Evolutionary conservation across 2,888 invertebrate genomes (phyloP).

Genomic region (Coelinius sp.): DNA sequence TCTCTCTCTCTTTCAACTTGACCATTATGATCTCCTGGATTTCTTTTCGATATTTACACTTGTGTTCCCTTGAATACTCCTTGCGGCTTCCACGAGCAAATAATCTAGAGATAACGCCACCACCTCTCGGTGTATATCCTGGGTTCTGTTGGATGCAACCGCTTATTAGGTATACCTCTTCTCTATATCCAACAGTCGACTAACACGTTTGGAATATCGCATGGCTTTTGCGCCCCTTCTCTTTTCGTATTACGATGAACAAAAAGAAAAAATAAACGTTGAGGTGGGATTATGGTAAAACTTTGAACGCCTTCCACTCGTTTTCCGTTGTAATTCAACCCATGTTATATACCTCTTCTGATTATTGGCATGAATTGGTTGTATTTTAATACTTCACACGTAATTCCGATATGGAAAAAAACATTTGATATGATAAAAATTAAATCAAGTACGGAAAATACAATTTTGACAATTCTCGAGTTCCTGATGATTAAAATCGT

Average conservation of each 20-base stretch:
- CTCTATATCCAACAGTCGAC: background rate
- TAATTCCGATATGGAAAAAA: no score
- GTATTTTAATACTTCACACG: constrained; percentile 15
- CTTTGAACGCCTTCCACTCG: background rate
- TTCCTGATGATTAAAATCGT: background rate
- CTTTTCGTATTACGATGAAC: background rate
- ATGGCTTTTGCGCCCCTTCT: background rate
- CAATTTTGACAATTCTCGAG: background rate
- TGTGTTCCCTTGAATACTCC: constrained; percentile 9
- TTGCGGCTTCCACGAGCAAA: constrained; percentile 25
- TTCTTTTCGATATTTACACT: constrained; percentile 16
- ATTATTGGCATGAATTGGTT: constrained; percentile 11
- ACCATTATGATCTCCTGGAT: background rate
- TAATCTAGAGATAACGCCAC: constrained; percentile 13
- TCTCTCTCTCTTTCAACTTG: background rate
- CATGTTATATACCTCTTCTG: background rate
- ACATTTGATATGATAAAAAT: no score
- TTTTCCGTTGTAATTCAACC: background rate
- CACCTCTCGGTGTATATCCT: constrained; percentile 14
- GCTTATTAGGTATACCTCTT: constrained; percentile 12
- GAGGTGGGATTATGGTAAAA: background rate
- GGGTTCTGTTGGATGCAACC: constrained; percentile 13
- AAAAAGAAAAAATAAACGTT: background rate
- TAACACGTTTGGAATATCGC: constrained; percentile 23
- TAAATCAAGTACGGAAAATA: no score